Evolutionary conservation across 2,888 invertebrate genomes (phyloP), one percentile per base, ranked within the genome.

Genomic region (Eurois occulta): DNA sequence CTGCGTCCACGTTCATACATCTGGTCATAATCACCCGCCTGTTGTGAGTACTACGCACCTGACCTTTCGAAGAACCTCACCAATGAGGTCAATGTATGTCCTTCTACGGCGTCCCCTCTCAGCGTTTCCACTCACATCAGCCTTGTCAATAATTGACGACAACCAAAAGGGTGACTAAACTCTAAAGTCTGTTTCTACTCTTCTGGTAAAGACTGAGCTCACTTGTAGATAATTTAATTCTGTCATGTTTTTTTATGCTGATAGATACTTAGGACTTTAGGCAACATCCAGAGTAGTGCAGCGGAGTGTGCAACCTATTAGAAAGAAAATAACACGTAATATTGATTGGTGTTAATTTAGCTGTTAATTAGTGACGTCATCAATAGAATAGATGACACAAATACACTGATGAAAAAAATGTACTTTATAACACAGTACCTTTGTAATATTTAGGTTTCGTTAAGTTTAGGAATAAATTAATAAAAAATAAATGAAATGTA

Each of bases 361-460:
- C 52, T 70, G 38, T n/a, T 32, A 21, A 73, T 43, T 52, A 28
- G 46, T 75, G 65, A 58, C 76, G 28, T 65, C 76, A 65, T 46
- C 55, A 24, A 28, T 38, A 52, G 2, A 32, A 41, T 28, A 32
- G 35, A 65, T 55, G 75, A 65, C 21, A 76, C 41, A 43, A 48
- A 41, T 21, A 21, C 46, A 18, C 13, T 32, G 18, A 24, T 62
- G 24, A 38, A 64, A 2, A 64, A 64, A 6, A 38, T 64, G 35
- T 64, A 38, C 35, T 2, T 2, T 24, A 35, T 35, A 35, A 2
- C n/a, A 38, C 24, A n/a, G 64, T 64, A 7, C 0, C 7, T 38
- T 18, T 18, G 60, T 60, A 58, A 18, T n/a, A 58, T 2, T 1
- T 28, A 58, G 18, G 32, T 58, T 32, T 2, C 28, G 28, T n/a